A percentile compares a stretch with the other conserved stretches of the same genome.
Evolutionary conservation across 2,113 vertebrate species (phyloP).

Genomic region (Platichthys flesus): DNA sequence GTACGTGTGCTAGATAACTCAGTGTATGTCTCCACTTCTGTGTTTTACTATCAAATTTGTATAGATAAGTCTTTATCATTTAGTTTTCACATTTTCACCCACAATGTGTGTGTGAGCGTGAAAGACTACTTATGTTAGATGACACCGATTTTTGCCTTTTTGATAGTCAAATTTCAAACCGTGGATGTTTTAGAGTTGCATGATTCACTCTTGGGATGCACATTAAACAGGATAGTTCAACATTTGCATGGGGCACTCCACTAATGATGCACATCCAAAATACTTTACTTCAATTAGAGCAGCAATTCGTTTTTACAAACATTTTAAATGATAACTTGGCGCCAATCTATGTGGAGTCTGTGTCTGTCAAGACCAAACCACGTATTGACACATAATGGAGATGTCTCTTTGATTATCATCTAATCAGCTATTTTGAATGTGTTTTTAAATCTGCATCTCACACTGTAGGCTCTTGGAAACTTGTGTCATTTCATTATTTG

Average conservation of each 20-base stretch:
- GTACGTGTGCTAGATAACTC: neutral
- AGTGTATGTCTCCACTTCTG: neutral
- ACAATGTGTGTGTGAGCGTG: neutral
- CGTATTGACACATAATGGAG: neutral
- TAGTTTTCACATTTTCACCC: neutral
- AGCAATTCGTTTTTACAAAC: neutral
- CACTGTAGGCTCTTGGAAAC: neutral
- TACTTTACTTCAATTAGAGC: neutral
- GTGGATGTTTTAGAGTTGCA: too few species aligned
- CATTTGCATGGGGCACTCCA: neutral
- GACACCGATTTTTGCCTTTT: neutral
- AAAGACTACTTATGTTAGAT: too few species aligned
- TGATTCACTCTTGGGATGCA: neutral
- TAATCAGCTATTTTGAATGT: neutral
- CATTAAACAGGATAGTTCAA: neutral
- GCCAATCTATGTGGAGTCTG: neutral
- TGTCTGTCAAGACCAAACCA: neutral
- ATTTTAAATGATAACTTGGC: neutral
- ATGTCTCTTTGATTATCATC: neutral
- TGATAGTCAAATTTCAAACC: neutral
- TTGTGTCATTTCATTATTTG: conserved; percentile 20
- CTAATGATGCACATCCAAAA: conserved; percentile 1
- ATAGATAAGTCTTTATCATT: neutral
- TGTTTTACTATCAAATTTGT: neutral
- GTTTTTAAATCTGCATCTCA: neutral